Evolutionary conservation across 2,888 invertebrate species (phyloP).

Genomic region (Ommatoiulus sabulosus): DNA sequence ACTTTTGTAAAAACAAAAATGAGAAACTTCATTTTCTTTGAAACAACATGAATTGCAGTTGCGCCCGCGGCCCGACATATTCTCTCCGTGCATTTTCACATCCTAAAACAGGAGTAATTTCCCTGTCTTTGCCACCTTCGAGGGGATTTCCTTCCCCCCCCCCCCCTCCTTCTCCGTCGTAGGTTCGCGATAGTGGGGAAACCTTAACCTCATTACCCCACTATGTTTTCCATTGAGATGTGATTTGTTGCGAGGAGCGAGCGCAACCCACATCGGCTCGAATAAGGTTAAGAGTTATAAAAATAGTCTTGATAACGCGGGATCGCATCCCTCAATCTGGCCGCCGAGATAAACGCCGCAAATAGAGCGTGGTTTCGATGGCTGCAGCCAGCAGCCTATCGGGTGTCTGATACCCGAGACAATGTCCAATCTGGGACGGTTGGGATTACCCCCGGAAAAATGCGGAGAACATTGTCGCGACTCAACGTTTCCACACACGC

Average conservation of each 20-base stretch:
- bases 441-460: background rate
- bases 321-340: background rate
- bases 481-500: too few species aligned
- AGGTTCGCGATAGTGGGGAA: background rate
- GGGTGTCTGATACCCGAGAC: background rate
- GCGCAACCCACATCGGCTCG: background rate
- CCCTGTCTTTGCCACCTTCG: too few species aligned
- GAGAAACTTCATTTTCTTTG: too few species aligned
- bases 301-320: background rate
- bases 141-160: too few species aligned
- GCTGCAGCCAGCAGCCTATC: background rate
- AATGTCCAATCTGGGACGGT: background rate
- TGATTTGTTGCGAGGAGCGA: background rate
- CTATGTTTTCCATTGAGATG: background rate
- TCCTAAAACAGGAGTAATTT: too few species aligned
- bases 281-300: background rate
- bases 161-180: too few species aligned
- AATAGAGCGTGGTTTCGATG: background rate
- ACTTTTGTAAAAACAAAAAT: too few species aligned
- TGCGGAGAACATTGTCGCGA: too few species aligned
- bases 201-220: slow-evolving; percentile 1
- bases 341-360: background rate
- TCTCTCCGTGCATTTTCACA: too few species aligned
- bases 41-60: too few species aligned
- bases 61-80: too few species aligned